Conservation (phyloP, 2,113 vertebrate species). For the Origma solitaria region DNA sequence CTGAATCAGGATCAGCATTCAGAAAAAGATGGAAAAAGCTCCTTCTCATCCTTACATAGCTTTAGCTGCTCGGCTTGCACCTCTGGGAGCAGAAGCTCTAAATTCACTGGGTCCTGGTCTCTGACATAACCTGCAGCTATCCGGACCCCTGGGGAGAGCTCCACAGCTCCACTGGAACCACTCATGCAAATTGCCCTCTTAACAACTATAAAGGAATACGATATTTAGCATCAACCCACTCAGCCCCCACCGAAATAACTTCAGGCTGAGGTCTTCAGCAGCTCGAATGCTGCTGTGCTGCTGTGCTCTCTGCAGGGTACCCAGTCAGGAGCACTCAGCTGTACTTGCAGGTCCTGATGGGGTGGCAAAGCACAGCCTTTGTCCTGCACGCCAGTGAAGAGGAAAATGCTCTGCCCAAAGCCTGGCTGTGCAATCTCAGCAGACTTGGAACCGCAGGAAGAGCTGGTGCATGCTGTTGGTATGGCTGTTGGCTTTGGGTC, state of each 20-base stretch:
- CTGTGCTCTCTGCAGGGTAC: background rate
- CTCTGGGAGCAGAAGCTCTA: background rate
- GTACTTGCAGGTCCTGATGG: background rate
- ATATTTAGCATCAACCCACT: background rate
- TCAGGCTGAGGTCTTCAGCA: background rate
- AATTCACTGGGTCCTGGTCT: background rate
- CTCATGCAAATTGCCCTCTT: background rate
- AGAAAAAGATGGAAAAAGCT: background rate
- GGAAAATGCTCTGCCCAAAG: background rate
- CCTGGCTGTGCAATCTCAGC: background rate
- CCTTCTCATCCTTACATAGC: background rate
- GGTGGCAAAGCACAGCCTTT: background rate
- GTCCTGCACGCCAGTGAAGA: background rate
- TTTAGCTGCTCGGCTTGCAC: background rate
- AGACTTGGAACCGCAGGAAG: fast-evolving
- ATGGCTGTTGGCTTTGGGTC: background rate
- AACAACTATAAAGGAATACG: background rate
- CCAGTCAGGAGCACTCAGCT: background rate
- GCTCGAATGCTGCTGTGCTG: background rate
- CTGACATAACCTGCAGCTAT: background rate
- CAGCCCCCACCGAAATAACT: background rate
- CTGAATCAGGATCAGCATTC: background rate
- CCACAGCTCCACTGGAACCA: background rate
- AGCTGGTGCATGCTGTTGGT: background rate
- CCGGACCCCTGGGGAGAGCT: background rate